phyloP scores from a whole-genome alignment of 2,797 vertebrate genomes.

The Channallabes apus region DNA sequence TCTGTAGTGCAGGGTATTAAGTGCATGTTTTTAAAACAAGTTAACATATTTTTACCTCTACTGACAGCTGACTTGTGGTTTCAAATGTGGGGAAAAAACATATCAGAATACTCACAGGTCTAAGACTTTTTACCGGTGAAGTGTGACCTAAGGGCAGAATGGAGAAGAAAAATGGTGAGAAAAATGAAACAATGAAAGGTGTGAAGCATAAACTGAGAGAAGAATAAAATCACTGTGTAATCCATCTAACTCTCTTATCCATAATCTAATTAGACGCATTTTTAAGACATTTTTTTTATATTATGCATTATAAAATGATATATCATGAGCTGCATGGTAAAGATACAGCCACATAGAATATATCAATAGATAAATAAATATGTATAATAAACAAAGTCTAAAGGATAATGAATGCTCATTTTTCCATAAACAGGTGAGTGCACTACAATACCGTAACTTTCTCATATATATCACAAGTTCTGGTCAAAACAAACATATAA shows the following conservation, averaged over 20 bases:
- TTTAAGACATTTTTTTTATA: too few species aligned
- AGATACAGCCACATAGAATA: too few species aligned
- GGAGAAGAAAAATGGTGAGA: neutral
- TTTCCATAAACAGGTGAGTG: neutral
- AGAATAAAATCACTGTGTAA: neutral
- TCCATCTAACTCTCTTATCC: neutral
- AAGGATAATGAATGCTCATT: neutral
- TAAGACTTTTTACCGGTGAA: conserved; percentile 89
- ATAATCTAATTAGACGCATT: neutral
- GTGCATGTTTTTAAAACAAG: conserved; percentile 6
- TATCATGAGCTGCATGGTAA: neutral
- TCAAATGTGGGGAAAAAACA: conserved; percentile 6
- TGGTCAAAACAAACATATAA: neutral
- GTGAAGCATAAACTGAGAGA: neutral
- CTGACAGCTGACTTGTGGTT: neutral
- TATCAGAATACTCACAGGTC: conserved; percentile 73
- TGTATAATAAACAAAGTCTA: neutral
- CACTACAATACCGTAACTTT: neutral
- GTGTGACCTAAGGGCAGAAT: conserved; percentile 82
- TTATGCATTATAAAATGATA: neutral
- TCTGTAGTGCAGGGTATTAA: conserved; percentile 59
- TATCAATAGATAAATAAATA: neutral
- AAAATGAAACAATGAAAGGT: neutral
- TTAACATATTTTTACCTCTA: neutral
- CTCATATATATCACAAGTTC: neutral